Base-by-base conservation (phyloP, 2,113 vertebrate species). In the Sterrhoptilus dennistouni region DNA sequence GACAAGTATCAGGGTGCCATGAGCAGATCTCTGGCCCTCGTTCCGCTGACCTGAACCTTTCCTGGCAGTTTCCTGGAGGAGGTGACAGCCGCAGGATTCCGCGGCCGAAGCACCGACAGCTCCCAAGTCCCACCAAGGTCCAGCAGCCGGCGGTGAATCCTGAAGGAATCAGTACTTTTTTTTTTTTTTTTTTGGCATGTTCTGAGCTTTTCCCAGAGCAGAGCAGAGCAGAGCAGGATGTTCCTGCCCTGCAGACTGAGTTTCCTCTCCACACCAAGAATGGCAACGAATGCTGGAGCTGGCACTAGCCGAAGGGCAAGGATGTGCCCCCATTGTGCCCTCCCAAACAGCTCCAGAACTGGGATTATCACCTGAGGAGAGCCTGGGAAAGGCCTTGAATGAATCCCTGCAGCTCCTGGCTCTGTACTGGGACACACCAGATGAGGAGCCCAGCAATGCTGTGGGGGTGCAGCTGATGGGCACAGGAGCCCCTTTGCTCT, bases 11-110 rank as follows among this genome's bases (percentile, higher is more conserved):
- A 77, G 36, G 33, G 44, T 44, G 63, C 63, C 38, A 8, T 2
- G 22, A 36, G 45, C 31, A 35, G 23, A 28, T 22, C 45, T 35
- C 22, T 52, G 87, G 23, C 24, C 38, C 45, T 22, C 11, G 11
- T 42, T 38, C 13, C 70, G 8, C 87, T 90, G 42, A 90, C 22
- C 64, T 10, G 56, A 70, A 15, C 64, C 64, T 83, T 56, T 77
- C 42, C 49, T 1, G 7, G 93, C 96, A 98, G 98, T 94, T 98
- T 98, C 95, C 96, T 98, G 28, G 98, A 98, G 93, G 98, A 98
- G 82, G 97, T 98, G 2, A 92, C 97, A 23, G 88, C 97, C 3
- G 74, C 98, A 0, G 98, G 98, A 13, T 94, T 98, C 93, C 97
- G 96, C 2, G 95, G 97, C 60, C 96, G 97, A 5, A 60, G 96